phyloP scores from a whole-genome alignment of 2,113 vertebrate genomes.

The Phalacrocorax aristotelis region DNA sequence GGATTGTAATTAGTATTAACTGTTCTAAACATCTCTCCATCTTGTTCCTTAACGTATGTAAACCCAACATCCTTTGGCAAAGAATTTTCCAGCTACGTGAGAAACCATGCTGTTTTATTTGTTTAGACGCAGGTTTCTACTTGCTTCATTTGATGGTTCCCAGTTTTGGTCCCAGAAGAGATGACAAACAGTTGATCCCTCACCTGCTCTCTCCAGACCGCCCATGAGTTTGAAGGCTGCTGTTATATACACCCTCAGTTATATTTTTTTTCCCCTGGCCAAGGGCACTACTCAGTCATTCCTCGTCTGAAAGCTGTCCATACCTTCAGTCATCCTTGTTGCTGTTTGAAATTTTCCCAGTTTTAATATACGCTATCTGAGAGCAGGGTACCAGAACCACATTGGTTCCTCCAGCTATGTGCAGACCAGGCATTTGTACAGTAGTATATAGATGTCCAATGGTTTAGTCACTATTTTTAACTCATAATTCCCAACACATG shows the following conservation, averaged over 20 bases:
- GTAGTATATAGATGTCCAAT: rapidly evolving
- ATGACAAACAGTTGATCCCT: not conserved
- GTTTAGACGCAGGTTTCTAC: not conserved
- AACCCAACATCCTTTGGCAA: not conserved
- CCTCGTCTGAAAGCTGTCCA: not conserved
- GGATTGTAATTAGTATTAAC: not conserved
- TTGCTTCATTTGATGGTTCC: not conserved
- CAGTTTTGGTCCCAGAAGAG: not conserved
- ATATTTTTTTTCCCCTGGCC: rapidly evolving
- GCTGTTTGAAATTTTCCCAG: not conserved
- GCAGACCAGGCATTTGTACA: not conserved
- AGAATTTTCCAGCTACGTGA: not conserved
- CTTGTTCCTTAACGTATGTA: not conserved
- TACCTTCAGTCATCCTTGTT: not conserved
- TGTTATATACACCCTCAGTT: not conserved
- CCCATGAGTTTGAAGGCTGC: not conserved
- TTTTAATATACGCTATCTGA: not conserved
- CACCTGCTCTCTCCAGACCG: not conserved
- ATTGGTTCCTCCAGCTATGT: not conserved
- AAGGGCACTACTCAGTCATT: not conserved
- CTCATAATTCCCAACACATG: not conserved
- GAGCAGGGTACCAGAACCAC: not conserved
- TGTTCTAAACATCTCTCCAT: not conserved
- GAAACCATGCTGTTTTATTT: not conserved
- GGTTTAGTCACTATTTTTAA: not conserved